phyloP scores from a whole-genome alignment of 2,113 vertebrate species.

The Perccottus glenii region DNA sequence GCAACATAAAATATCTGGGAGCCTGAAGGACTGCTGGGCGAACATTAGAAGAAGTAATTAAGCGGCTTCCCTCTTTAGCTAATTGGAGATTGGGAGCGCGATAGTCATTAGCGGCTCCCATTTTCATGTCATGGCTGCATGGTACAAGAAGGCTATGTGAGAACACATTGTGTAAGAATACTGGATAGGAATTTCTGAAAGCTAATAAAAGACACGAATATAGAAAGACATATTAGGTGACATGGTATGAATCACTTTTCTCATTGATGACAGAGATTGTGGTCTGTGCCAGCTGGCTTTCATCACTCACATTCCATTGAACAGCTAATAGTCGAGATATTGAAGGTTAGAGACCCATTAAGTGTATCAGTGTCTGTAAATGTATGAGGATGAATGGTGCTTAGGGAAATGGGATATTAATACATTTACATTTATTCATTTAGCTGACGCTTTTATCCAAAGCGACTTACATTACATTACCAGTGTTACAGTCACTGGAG shows the following conservation, averaged over 20 bases:
- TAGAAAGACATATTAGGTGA: conserved; percentile 30
- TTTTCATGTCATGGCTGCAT: conserved; percentile 43
- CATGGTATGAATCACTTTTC: conserved; percentile 11
- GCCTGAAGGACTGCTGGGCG: conserved; percentile 46
- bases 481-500: too few species aligned
- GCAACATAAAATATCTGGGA: conserved; percentile 35
- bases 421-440: too few species aligned
- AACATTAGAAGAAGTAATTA: conserved; percentile 71
- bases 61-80: conserved; percentile 56
- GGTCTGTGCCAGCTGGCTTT: conserved; percentile 35
- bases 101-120: conserved; percentile 54
- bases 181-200: conserved; percentile 8
- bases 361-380: conserved; percentile 27
- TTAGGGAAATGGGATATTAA: too few species aligned
- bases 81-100: conserved; percentile 64
- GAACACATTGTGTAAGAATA: neutral
- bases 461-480: too few species aligned
- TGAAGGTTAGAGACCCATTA: conserved; percentile 17
- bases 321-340: conserved; percentile 18
- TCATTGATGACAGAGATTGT: neutral
- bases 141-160: conserved; percentile 25
- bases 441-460: too few species aligned
- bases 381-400: conserved; percentile 6
- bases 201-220: conserved; percentile 21
- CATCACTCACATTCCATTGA: conserved; percentile 21